Conservation (phyloP, 2,888 invertebrate species). For the Osmoderma eremita region DNA sequence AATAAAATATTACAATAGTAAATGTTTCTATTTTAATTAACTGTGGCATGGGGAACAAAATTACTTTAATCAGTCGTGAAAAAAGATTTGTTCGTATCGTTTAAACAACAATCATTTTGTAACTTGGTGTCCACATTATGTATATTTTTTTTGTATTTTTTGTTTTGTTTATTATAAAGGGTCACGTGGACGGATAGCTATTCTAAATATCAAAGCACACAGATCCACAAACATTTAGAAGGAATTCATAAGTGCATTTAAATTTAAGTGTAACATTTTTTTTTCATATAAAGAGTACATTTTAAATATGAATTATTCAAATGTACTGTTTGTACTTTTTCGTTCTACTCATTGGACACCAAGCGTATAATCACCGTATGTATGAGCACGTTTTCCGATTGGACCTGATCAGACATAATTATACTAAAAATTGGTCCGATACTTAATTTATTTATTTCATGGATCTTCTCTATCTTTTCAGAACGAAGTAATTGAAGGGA, state of each 20-base stretch:
- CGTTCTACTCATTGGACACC: slow-evolving; percentile 16
- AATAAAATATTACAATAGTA: too few relatives aligned
- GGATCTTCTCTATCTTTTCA: neutral
- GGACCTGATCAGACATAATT: slow-evolving; percentile 51
- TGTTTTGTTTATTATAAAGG: slow-evolving; percentile 26
- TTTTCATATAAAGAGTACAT: slow-evolving; percentile 10
- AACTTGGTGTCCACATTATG: slow-evolving; percentile 45
- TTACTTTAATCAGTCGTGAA: too few relatives aligned
- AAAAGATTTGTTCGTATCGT: too few relatives aligned
- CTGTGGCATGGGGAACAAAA: too few relatives aligned
- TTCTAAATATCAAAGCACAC: slow-evolving; percentile 55
- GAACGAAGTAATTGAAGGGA: slow-evolving; percentile 42
- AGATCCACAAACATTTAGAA: slow-evolving; percentile 41
- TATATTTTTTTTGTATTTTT: slow-evolving; percentile 28
- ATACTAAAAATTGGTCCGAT: slow-evolving; percentile 57
- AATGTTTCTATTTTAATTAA: too few relatives aligned
- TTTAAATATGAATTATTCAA: too few relatives aligned
- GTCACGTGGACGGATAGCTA: slow-evolving; percentile 60
- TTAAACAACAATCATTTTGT: neutral
- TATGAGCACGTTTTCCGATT: slow-evolving; percentile 47
- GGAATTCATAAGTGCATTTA: slow-evolving; percentile 46
- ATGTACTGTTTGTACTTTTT: too few relatives aligned
- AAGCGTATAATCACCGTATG: slow-evolving; percentile 31
- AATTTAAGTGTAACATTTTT: slow-evolving; percentile 27
- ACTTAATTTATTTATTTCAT: slow-evolving; percentile 17